A percentile compares a stretch with the other conserved stretches of the same genome.
These are phyloP conservation scores for Notocelia uddmanniana DNA, from an alignment of 2,888 invertebrate genomes.

Conservation along the genomic window DNA sequence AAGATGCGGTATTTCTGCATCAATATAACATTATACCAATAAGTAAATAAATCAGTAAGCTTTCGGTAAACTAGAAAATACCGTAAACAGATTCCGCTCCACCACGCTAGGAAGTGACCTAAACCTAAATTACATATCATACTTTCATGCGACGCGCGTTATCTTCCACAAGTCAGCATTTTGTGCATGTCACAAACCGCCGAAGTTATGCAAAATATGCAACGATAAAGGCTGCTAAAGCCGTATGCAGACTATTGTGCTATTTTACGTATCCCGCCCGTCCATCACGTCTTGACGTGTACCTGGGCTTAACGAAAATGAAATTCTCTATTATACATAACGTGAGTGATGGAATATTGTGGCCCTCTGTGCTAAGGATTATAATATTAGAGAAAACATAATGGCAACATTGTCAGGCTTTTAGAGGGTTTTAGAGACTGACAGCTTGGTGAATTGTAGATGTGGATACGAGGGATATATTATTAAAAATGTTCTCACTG, in stretches of 20 bases:
- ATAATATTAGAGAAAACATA: slow-evolving; percentile 39
- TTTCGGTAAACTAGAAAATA: too few species aligned
- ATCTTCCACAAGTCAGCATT: slow-evolving; percentile 29
- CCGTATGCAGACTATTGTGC: slow-evolving; percentile 29
- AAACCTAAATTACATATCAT: too few species aligned
- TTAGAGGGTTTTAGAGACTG: slow-evolving; percentile 22
- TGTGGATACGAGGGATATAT: slow-evolving; percentile 6
- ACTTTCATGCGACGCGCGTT: not conserved
- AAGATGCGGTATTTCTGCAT: too few species aligned
- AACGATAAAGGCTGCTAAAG: slow-evolving; percentile 30
- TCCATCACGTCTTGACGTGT: slow-evolving; percentile 43
- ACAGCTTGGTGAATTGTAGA: slow-evolving; percentile 16
- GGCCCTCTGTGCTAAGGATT: slow-evolving; percentile 35
- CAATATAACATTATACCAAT: too few species aligned
- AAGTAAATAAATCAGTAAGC: too few species aligned
- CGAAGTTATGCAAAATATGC: slow-evolving; percentile 41
- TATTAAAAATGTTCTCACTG: not conserved
- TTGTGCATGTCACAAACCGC: slow-evolving; percentile 31
- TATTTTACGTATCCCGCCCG: slow-evolving; percentile 32
- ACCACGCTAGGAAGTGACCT: too few species aligned
- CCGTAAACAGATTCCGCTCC: too few species aligned
- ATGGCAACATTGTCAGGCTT: slow-evolving; percentile 19
- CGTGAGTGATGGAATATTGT: slow-evolving; percentile 40
- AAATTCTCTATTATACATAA: slow-evolving; percentile 44
- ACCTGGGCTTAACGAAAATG: slow-evolving; percentile 45